phyloP scores from a whole-genome alignment of 2,888 invertebrate genomes.

The Idaea biselata region DNA sequence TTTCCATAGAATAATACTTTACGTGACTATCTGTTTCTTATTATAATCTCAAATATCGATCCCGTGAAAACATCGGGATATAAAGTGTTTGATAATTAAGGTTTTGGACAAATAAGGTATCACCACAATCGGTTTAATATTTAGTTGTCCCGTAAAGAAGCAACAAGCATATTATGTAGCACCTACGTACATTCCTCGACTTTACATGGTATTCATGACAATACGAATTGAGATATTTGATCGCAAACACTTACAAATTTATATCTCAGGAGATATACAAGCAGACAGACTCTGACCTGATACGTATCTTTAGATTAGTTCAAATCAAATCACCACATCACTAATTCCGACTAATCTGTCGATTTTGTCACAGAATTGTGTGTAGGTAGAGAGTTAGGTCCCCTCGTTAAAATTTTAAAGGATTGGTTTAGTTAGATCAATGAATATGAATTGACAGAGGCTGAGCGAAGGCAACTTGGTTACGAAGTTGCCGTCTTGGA shows the following conservation, averaged over 20 bases:
- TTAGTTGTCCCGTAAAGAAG: too few relatives aligned
- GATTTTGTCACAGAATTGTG: not conserved
- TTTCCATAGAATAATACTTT: too few relatives aligned
- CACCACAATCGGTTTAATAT: too few relatives aligned
- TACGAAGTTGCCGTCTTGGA: not conserved
- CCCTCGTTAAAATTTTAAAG: not conserved
- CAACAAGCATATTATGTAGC: too few relatives aligned
- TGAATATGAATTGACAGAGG: not conserved
- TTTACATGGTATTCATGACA: too few relatives aligned
- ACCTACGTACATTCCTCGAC: too few relatives aligned
- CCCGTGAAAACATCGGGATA: too few relatives aligned
- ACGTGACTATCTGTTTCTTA: too few relatives aligned
- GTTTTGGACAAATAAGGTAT: too few relatives aligned
- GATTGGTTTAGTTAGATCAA: conserved; percentile 1
- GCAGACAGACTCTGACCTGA: not conserved
- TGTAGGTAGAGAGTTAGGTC: not conserved
- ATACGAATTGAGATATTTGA: too few relatives aligned
- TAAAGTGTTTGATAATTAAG: too few relatives aligned
- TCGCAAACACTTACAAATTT: not conserved
- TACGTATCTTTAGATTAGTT: not conserved
- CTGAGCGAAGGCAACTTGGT: not conserved
- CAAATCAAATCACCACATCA: not conserved
- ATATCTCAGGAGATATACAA: not conserved
- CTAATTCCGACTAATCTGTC: not conserved
- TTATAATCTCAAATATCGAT: too few relatives aligned